Conservation (phyloP, 2,797 vertebrate species). For the Nannoperca obscura region DNA sequence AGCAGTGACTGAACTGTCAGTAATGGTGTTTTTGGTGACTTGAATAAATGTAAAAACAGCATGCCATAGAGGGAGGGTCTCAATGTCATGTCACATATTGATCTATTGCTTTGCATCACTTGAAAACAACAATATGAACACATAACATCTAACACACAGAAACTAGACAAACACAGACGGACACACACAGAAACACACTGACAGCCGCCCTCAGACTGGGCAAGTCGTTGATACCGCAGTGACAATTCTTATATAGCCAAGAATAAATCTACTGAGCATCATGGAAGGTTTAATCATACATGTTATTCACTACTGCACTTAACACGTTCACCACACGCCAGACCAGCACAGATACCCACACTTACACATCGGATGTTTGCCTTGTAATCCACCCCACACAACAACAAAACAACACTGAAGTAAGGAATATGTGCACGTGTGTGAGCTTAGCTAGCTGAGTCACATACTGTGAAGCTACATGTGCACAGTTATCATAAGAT, state of each 20-base stretch:
- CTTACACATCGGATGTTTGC: constrained; percentile 54
- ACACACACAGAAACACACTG: constrained; percentile 3
- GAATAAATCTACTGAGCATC: neutral
- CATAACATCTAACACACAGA: constrained; percentile 30
- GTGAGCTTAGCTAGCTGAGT: constrained; percentile 35
- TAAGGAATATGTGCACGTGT: constrained; percentile 60
- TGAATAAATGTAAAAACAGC: constrained; percentile 55
- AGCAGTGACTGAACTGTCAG: neutral
- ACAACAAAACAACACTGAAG: constrained; percentile 27
- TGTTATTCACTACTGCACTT: constrained; percentile 43
- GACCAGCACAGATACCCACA: constrained; percentile 55
- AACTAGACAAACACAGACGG: constrained; percentile 23
- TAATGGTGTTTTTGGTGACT: constrained; percentile 3
- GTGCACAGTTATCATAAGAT: constrained; percentile 54
- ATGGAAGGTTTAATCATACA: constrained; percentile 22
- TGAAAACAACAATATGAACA: constrained; percentile 14
- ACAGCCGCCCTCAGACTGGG: constrained; percentile 30
- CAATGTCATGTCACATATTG: constrained; percentile 34
- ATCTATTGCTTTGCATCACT: constrained; percentile 11
- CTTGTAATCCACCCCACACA: constrained; percentile 30
- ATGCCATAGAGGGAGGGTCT: neutral
- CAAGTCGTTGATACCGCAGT: constrained; percentile 36
- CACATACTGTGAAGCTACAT: constrained; percentile 38
- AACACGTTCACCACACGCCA: constrained; percentile 22
- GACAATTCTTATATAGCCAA: neutral